phyloP scores from a whole-genome alignment of 2,113 vertebrate species.

The Prionailurus viverrinus region DNA sequence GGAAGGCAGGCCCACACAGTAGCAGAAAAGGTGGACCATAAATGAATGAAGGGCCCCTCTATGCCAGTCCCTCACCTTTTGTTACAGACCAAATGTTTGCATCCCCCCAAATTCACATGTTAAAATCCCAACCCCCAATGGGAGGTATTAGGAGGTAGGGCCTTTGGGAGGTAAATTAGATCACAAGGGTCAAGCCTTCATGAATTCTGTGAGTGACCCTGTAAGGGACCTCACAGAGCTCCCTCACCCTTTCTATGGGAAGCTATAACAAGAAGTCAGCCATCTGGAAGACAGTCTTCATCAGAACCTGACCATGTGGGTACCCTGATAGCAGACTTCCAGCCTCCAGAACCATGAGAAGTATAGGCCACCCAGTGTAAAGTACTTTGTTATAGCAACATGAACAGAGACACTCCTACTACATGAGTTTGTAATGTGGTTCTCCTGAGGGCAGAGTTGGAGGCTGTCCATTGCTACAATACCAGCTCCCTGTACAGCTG shows the following conservation, averaged over 20 bases:
- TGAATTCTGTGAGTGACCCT: not conserved
- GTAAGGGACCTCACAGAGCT: not conserved
- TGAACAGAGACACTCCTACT: not conserved
- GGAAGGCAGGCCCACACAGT: not conserved
- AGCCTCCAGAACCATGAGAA: not conserved
- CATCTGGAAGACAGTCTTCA: not conserved
- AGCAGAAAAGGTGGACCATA: not conserved
- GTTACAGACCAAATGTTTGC: not conserved
- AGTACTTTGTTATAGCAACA: not conserved
- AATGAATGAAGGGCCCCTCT: not conserved
- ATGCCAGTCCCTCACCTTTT: not conserved
- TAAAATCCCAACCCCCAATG: not conserved
- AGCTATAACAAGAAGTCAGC: not conserved
- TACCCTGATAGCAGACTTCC: not conserved
- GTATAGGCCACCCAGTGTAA: not conserved
- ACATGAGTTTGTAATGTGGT: not conserved
- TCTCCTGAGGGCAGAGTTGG: not conserved
- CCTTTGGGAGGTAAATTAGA: not conserved
- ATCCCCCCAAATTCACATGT: not conserved
- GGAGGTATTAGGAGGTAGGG: not conserved
- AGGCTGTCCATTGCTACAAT: not conserved
- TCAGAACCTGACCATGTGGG: not conserved
- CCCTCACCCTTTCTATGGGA: not conserved
- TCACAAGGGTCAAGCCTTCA: not conserved
- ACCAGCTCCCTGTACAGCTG: not conserved